These are phyloP conservation scores for Camponotus floridanus DNA, from an alignment of 1,140 invertebrate species.

Conservation along the genomic window DNA sequence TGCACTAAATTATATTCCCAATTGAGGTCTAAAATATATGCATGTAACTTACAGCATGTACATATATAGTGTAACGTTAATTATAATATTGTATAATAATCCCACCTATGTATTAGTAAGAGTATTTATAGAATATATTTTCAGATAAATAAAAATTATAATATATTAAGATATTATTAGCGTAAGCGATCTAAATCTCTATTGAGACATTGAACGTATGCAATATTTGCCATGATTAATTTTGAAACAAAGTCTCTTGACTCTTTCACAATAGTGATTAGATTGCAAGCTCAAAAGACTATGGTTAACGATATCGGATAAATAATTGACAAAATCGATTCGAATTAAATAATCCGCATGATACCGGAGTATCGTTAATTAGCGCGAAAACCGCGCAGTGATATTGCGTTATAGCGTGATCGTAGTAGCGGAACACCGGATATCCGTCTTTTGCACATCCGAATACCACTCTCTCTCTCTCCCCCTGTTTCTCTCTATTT, in stretches of 20 bases:
- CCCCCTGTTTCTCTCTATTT: not conserved
- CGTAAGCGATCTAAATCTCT: not conserved
- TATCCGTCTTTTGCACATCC: slow-evolving; percentile 79
- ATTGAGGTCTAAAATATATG: not conserved
- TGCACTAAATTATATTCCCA: not conserved
- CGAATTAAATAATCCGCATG: slow-evolving; percentile 28
- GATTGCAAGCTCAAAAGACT: not conserved
- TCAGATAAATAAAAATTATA: not conserved
- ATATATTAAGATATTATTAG: slow-evolving; percentile 16
- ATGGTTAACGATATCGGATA: not conserved
- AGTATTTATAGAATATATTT: not conserved
- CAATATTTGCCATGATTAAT: slow-evolving; percentile 28
- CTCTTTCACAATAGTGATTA: not conserved
- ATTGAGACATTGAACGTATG: not conserved
- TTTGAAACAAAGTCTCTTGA: not conserved
- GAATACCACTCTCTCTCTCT: slow-evolving; percentile 40
- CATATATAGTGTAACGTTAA: not conserved
- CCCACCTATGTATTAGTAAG: not conserved
- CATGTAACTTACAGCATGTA: not conserved
- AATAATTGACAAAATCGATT: slow-evolving; percentile 10
- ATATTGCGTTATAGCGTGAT: slow-evolving; percentile 48
- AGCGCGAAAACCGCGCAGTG: slow-evolving; percentile 21
- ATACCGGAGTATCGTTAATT: slow-evolving; percentile 50
- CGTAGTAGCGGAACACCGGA: slow-evolving; percentile 82
- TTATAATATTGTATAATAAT: not conserved